Base-by-base conservation (phyloP, 1,140 invertebrate species). In the Portunus trituberculatus region DNA sequence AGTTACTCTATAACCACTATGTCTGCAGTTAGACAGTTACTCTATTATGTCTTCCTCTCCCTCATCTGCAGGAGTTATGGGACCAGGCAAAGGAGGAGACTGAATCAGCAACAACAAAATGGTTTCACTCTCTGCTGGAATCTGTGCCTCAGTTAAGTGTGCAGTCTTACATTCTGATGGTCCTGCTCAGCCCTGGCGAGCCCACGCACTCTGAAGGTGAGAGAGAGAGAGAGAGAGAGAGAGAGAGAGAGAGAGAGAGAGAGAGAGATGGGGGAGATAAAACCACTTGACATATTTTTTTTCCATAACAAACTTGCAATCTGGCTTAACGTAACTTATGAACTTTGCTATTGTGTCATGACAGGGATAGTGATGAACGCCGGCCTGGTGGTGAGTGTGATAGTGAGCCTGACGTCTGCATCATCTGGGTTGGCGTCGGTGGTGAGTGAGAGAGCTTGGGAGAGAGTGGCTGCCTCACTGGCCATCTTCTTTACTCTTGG, bases 51-150 rank as follows among this genome's bases (percentile, higher is more conserved):
- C 39, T 39, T 6, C 39, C 39, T 59, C 52, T 59, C 67, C 25
- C 67, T 76, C 20, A 8, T n/a, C 46, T 76, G n/a, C 28, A 95
- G 83, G 90, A 39, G 39, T 83, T 95, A 28, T 95, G 94, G 94
- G 94, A 92, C 0, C 94, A 95, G n/a, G 94, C 94, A 8, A 92
- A 76, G 32, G 94, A 90, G 0, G 94, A 95, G 14, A 95, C 94
- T 0, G 82, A 92, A 12, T 92, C 94, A 0, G 20, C 67, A 0
- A 95, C 90, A 0, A 84, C 67, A 0, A 95, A 95, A 52, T 95
- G 90, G 90, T 95, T 92, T 20, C 94, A 95, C 32, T 95, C 94
- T 0, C 88, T 95, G 29, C 52, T 95, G 29, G 94, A 88, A 48
- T 95, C 94, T 28, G 91, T 92, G 31, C 94, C 94, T 14, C 94